phyloP scores from a whole-genome alignment of 64 coral and sea anemone species.

The Pocillopora damicornis region DNA sequence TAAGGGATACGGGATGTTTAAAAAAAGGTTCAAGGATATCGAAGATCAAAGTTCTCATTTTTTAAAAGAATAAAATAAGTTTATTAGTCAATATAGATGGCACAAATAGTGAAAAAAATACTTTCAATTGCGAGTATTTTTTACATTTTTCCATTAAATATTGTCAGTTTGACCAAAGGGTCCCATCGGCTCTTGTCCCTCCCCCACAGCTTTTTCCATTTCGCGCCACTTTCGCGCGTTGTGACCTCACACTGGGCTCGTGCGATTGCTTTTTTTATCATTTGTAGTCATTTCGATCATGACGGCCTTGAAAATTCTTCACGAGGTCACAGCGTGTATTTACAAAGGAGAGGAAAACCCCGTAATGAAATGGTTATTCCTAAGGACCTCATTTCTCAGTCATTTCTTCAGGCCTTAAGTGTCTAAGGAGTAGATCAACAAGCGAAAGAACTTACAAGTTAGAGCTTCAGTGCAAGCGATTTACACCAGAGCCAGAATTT shows the following conservation, averaged over 20 bases:
- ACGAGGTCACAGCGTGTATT: neutral
- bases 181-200: neutral
- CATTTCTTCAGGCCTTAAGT: too few species aligned
- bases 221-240: neutral
- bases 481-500: too few species aligned
- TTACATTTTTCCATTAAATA: neutral
- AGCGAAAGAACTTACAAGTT: too few species aligned
- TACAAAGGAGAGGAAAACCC: neutral
- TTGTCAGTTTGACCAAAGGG: neutral
- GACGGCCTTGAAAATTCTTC: neutral
- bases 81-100: neutral
- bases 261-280: too few species aligned
- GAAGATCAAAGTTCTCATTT: conserved; percentile 3
- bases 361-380: neutral
- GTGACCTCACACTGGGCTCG: neutral
- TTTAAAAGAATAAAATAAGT: conserved; percentile 10
- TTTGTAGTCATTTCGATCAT: neutral
- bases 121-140: neutral
- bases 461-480: too few species aligned
- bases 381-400: too few species aligned
- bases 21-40: neutral
- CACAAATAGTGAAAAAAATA: neutral
- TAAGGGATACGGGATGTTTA: neutral
- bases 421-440: too few species aligned
- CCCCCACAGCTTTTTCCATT: neutral